Conservation (phyloP, 2,797 vertebrate species). For the Danio albolineatus region DNA sequence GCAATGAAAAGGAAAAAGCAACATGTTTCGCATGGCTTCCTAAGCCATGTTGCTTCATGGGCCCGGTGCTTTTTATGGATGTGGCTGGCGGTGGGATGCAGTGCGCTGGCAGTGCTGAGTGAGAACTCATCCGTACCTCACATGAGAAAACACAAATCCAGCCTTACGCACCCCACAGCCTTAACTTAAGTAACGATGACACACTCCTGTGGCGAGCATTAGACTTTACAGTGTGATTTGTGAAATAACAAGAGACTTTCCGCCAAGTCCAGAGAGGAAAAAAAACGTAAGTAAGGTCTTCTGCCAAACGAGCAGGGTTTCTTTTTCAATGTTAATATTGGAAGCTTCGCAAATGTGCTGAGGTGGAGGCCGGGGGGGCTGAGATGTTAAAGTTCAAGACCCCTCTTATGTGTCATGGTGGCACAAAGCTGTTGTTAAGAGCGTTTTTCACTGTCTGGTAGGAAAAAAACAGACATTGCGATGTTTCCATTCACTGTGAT, state of each 20-base stretch:
- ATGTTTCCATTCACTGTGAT: no score
- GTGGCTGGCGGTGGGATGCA: conserved; percentile 46
- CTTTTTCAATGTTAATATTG: conserved; percentile 40
- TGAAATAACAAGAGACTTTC: conserved; percentile 82
- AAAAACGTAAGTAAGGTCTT: not conserved
- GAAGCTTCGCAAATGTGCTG: conserved; percentile 20
- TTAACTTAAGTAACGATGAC: conserved; percentile 81
- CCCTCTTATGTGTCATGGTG: conserved; percentile 70
- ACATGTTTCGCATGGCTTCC: conserved; percentile 52
- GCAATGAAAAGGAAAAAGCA: conserved; percentile 52
- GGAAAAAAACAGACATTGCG: no score
- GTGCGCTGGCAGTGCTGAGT: conserved; percentile 18
- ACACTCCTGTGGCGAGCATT: conserved; percentile 80
- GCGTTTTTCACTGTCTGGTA: no score
- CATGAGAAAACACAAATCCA: conserved; percentile 76
- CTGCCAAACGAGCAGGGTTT: conserved; percentile 26
- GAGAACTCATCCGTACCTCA: conserved; percentile 78
- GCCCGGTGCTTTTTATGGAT: conserved; percentile 44
- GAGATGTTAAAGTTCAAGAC: conserved; percentile 73
- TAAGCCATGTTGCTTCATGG: conserved; percentile 42
- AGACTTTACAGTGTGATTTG: conserved; percentile 81
- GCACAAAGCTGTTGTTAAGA: conserved; percentile 78
- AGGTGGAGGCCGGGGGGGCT: not conserved
- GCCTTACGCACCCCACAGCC: conserved; percentile 73
- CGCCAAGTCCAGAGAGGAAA: conserved; percentile 64